These are phyloP conservation scores for Drosophila sp. DNA, from an alignment of 1,140 invertebrate genomes.

Conservation along the genomic window DNA sequence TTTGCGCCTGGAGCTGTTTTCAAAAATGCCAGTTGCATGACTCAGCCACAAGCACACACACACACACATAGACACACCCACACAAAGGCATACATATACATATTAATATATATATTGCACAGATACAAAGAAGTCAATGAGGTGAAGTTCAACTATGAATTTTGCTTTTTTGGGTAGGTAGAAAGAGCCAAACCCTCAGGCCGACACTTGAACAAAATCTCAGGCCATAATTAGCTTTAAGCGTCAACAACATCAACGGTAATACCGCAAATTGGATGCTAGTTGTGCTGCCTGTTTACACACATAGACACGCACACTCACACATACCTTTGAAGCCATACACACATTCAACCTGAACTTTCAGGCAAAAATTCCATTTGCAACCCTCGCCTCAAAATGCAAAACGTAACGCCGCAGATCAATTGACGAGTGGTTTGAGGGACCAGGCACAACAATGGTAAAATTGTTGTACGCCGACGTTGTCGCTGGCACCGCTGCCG, in stretches of 20 bases:
- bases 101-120: background rate
- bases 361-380: constrained; percentile 70
- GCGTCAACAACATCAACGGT: constrained; percentile 39
- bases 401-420: constrained; percentile 62
- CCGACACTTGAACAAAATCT: constrained; percentile 28
- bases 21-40: constrained; percentile 52
- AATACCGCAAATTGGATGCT: constrained; percentile 55
- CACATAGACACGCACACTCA: constrained; percentile 23
- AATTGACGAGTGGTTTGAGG: constrained; percentile 69
- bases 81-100: background rate
- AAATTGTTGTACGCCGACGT: constrained; percentile 39
- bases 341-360: constrained; percentile 52
- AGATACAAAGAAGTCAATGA: constrained; percentile 25
- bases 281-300: constrained; percentile 35
- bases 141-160: constrained; percentile 75
- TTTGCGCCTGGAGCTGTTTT: constrained; percentile 20
- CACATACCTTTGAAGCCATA: constrained; percentile 20
- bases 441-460: constrained; percentile 46
- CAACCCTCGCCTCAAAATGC: constrained; percentile 69
- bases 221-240: constrained; percentile 63
- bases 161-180: constrained; percentile 43
- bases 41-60: constrained; percentile 33
- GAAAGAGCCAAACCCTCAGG: constrained; percentile 62
- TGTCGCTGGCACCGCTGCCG: constrained; percentile 34
- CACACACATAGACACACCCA: constrained; percentile 10